Evolutionary conservation across 2,888 invertebrate genomes (phyloP).

Genomic region (Pediacus dermestoides): DNA sequence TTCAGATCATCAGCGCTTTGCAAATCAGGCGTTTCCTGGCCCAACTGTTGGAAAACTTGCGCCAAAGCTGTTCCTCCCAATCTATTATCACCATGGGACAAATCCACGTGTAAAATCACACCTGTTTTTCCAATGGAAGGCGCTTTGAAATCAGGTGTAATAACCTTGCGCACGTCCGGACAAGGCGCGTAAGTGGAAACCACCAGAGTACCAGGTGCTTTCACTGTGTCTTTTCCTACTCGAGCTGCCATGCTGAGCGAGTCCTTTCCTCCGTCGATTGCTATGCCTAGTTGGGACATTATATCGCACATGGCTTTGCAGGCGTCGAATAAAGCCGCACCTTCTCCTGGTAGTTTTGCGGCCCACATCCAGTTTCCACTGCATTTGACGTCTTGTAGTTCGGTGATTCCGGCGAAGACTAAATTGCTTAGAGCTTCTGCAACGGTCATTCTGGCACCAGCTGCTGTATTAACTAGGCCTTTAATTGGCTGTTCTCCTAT

Average conservation of each 20-base stretch:
- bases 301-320: conserved; percentile 84
- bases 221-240: conserved; percentile 65
- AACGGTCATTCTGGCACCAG: conserved; percentile 91
- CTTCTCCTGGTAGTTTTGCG: conserved; percentile 91
- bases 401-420: conserved; percentile 67
- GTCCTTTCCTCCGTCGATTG: conserved; percentile 96
- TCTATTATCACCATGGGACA: conserved; percentile 69
- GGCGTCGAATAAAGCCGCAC: conserved; percentile 81
- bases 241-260: conserved; percentile 96
- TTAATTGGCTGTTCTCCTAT: conserved; percentile 98
- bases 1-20: conserved; percentile 65
- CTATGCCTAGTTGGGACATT: conserved; percentile 78
- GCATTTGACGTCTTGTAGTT: conserved; percentile 86
- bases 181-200: conserved; percentile 96
- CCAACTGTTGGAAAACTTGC: conserved; percentile 76
- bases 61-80: conserved; percentile 91
- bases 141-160: conserved; percentile 88
- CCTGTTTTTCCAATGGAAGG: conserved; percentile 60
- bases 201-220: conserved; percentile 85
- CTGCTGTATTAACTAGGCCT: conserved; percentile 75
- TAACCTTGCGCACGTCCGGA: conserved; percentile 77
- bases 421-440: conserved; percentile 93
- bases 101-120: conserved; percentile 72
- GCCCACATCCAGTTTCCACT: conserved; percentile 99
- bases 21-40: conserved; percentile 72